A percentile compares a stretch with the other conserved stretches of the same genome.
Conservation (phyloP, 2,888 invertebrate species). For the Ophion ellenae region DNA sequence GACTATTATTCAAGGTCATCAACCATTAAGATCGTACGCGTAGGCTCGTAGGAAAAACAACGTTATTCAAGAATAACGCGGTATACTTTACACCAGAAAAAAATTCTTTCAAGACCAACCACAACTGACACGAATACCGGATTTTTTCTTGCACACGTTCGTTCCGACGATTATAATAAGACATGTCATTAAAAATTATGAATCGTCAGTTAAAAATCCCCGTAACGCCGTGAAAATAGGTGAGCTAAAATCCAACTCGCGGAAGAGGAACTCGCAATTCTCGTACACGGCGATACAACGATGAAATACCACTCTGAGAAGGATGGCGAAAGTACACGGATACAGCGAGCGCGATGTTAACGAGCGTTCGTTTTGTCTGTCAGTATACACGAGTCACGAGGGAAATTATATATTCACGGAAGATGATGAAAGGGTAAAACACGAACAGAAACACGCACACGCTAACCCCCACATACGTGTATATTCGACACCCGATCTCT, state of each 20-base stretch:
- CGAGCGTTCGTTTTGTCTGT: constrained; percentile 39
- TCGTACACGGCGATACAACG: background rate
- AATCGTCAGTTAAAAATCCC: background rate
- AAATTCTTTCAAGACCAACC: background rate
- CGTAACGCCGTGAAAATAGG: background rate
- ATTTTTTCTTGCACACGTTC: constrained; percentile 4
- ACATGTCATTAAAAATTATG: constrained; percentile 8
- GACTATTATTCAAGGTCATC: too few relatives aligned
- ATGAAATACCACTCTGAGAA: constrained; percentile 19
- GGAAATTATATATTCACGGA: constrained; percentile 13
- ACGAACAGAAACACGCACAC: background rate
- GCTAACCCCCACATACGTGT: background rate
- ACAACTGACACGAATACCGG: constrained; percentile 1
- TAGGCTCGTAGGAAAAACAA: too few relatives aligned
- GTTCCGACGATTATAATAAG: constrained; percentile 4
- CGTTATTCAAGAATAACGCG: background rate
- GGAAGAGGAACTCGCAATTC: constrained; percentile 37
- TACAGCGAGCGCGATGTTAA: constrained; percentile 39
- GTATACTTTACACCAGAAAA: background rate
- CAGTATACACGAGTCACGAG: constrained; percentile 23
- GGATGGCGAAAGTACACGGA: constrained; percentile 46
- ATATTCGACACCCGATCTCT: background rate
- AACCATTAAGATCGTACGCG: too few relatives aligned
- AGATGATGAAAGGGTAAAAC: constrained; percentile 6
- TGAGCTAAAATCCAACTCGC: background rate